Percentiles rank a stretch among this genome's conserved stretches.
Conservation (phyloP, 2,888 invertebrate genomes). For the Cenopis cana region DNA sequence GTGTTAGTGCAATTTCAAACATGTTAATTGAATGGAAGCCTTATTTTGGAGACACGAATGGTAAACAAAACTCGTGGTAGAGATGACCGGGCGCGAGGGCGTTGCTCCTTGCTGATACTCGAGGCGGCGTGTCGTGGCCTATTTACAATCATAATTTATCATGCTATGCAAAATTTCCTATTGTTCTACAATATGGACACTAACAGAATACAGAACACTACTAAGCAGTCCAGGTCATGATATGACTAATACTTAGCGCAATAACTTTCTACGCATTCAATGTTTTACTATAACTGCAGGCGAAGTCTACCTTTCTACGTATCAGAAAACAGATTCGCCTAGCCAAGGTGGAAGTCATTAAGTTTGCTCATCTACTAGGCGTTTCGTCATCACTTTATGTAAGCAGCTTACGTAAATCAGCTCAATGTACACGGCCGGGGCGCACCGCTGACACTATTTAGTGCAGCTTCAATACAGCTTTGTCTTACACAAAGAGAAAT, state of each 20-base stretch:
- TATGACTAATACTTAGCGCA: slow-evolving; percentile 8
- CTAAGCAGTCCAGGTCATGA: neutral
- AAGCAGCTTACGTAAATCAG: slow-evolving; percentile 73
- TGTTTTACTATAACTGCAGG: neutral
- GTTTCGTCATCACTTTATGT: slow-evolving; percentile 76
- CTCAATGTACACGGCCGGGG: slow-evolving; percentile 50
- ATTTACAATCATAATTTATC: slow-evolving; percentile 45
- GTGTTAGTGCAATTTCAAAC: slow-evolving; percentile 15
- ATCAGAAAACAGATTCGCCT: slow-evolving; percentile 45
- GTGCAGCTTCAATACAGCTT: slow-evolving; percentile 31
- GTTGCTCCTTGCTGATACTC: slow-evolving; percentile 68
- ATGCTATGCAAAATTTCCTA: slow-evolving; percentile 42
- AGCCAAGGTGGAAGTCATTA: slow-evolving; percentile 65
- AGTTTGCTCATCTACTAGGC: slow-evolving; percentile 65
- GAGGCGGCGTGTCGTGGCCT: slow-evolving; percentile 51
- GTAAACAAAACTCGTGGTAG: slow-evolving; percentile 64
- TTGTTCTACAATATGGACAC: slow-evolving; percentile 32
- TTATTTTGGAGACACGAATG: slow-evolving; percentile 66
- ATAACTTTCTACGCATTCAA: slow-evolving; percentile 12
- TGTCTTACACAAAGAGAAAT: slow-evolving; percentile 23
- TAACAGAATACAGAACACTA: slow-evolving; percentile 26
- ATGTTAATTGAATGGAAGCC: slow-evolving; percentile 51
- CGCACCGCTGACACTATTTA: slow-evolving; percentile 35
- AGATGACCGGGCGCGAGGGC: slow-evolving; percentile 75
- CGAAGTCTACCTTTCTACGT: neutral